A percentile compares a stretch with the other conserved stretches of the same genome.
These are phyloP conservation scores for Tyrophagus putrescentiae DNA, from an alignment of 1,140 invertebrate genomes.

Conservation along the genomic window DNA sequence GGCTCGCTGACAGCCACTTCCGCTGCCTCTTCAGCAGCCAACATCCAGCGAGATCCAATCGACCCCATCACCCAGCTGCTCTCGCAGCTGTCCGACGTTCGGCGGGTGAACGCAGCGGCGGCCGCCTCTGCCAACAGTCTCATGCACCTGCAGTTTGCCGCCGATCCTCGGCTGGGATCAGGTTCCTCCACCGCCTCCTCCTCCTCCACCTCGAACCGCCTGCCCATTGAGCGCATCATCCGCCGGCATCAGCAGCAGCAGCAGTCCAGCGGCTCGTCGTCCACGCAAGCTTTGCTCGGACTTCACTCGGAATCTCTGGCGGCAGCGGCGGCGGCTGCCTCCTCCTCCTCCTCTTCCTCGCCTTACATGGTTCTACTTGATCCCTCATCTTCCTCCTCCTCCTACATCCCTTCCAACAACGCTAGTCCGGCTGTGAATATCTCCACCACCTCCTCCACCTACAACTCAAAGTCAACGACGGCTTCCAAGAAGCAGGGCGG, in stretches of 20 bases:
- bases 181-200: slow-evolving; percentile 27
- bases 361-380: slow-evolving; percentile 21
- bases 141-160: slow-evolving; percentile 72
- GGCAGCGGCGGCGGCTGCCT: too few relatives aligned
- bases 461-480: slow-evolving; percentile 1
- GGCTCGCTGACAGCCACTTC: slow-evolving; percentile 49
- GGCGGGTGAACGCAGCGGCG: slow-evolving; percentile 47
- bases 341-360: too few relatives aligned
- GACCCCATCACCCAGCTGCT: slow-evolving; percentile 84
- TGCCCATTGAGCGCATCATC: slow-evolving; percentile 19
- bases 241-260: slow-evolving; percentile 17
- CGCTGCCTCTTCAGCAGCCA: slow-evolving; percentile 55
- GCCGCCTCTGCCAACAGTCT: slow-evolving; percentile 64
- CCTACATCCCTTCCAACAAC: background rate
- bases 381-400: background rate
- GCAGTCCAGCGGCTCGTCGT: too few relatives aligned
- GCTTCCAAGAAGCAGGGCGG: background rate
- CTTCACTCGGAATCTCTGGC: too few relatives aligned
- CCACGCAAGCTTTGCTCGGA: background rate
- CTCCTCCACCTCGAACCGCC: background rate
- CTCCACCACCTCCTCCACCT: background rate
- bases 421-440: background rate
- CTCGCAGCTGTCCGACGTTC: slow-evolving; percentile 75
- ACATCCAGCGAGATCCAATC: slow-evolving; percentile 63
- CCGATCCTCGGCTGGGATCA: too few relatives aligned